phyloP scores from a whole-genome alignment of 1,140 invertebrate species.

The Micrasema minimum region DNA sequence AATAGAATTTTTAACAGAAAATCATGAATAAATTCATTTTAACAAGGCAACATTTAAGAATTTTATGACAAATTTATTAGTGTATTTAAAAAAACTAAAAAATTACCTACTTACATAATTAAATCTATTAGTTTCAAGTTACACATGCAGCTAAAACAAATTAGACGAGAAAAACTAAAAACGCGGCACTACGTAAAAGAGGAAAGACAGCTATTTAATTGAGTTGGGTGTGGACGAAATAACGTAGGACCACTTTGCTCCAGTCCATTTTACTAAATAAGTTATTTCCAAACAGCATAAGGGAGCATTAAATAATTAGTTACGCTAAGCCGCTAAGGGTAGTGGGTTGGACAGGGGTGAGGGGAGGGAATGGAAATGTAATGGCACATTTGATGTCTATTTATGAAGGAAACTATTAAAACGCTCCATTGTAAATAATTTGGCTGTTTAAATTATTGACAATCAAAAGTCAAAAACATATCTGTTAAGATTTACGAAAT shows the following conservation, averaged over 20 bases:
- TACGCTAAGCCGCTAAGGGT: slow-evolving; percentile 16
- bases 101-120: too few species aligned
- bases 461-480: too few species aligned
- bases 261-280: slow-evolving; percentile 5
- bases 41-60: too few species aligned
- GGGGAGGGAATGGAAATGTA: slow-evolving; percentile 39
- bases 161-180: neutral
- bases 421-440: slow-evolving; percentile 27
- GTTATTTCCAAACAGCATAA: slow-evolving; percentile 26
- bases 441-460: too few species aligned
- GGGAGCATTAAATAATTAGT: slow-evolving; percentile 52
- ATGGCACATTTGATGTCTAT: slow-evolving; percentile 43
- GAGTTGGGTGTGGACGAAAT: neutral
- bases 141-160: too few species aligned
- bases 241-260: slow-evolving; percentile 9
- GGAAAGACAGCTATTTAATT: neutral
- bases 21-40: too few species aligned
- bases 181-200: slow-evolving; percentile 9
- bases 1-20: too few species aligned
- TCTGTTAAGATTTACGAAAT: too few species aligned
- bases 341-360: slow-evolving; percentile 6
- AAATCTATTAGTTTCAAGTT: too few species aligned
- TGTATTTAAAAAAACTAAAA: too few species aligned
- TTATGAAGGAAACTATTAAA: slow-evolving; percentile 36
- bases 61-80: too few species aligned